A percentile compares a stretch with the other conserved stretches of the same genome.
These are phyloP conservation scores for Oreortyx pictus DNA, from an alignment of 2,797 vertebrate species.

Conservation along the genomic window DNA sequence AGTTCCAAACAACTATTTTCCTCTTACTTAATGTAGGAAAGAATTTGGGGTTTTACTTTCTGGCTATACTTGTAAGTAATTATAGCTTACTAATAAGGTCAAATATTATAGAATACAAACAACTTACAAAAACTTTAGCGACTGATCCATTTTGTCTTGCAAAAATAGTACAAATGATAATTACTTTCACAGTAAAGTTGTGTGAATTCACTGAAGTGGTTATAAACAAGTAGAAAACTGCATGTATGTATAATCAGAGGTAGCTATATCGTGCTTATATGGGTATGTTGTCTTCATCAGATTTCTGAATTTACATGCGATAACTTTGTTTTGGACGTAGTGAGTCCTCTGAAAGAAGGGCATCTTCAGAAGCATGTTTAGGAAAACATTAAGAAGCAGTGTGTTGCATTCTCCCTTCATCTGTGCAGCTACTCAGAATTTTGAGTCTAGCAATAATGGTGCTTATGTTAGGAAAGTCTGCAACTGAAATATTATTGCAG, in stretches of 20 bases:
- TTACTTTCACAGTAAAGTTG: not conserved
- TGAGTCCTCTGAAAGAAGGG: not conserved
- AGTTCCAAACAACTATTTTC: not conserved
- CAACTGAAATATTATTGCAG: not conserved
- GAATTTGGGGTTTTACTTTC: not conserved
- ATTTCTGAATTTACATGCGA: not conserved
- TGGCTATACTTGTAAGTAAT: not conserved
- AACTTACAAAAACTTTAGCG: not conserved
- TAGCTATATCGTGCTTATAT: not conserved
- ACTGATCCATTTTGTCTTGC: not conserved
- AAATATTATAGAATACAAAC: not conserved
- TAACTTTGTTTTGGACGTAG: not conserved
- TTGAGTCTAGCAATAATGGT: not conserved
- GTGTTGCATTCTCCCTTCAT: not conserved
- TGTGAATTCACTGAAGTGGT: not conserved
- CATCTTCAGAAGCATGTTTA: not conserved
- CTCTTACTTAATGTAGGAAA: not conserved
- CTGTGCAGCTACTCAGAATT: not conserved
- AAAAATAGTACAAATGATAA: not conserved
- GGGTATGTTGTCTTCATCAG: not conserved
- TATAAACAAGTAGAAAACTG: not conserved
- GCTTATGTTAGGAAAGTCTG: not conserved
- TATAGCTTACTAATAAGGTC: not conserved
- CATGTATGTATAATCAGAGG: not conserved
- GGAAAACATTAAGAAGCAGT: not conserved